phyloP scores from a whole-genome alignment of 2,113 vertebrate genomes.

The Saguinus imperator region DNA sequence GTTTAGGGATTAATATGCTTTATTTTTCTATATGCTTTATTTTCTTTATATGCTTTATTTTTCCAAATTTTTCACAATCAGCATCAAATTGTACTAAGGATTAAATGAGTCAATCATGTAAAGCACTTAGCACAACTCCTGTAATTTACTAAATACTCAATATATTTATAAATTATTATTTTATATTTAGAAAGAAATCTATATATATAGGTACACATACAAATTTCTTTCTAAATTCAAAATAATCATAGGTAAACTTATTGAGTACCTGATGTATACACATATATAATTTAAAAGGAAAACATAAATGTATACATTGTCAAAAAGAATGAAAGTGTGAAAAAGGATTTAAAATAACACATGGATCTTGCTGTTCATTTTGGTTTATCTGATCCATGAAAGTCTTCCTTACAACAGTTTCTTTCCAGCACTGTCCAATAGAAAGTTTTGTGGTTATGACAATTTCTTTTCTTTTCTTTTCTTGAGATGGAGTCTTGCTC shows the following conservation, averaged over 20 bases:
- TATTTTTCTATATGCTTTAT: background rate
- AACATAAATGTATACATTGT: background rate
- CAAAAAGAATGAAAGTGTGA: conserved; percentile 13
- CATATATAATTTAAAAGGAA: background rate
- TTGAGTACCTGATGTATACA: background rate
- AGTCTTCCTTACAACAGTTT: background rate
- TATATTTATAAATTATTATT: background rate
- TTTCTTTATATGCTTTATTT: background rate
- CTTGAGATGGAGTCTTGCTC: too few species aligned
- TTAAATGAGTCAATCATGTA: conserved; percentile 15
- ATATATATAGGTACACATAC: background rate
- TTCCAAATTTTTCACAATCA: conserved; percentile 3
- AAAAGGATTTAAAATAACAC: conserved; percentile 23
- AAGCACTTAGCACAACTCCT: background rate
- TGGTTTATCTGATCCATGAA: background rate
- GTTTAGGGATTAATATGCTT: background rate
- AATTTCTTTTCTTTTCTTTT: background rate
- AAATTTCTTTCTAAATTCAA: background rate
- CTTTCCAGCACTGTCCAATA: background rate
- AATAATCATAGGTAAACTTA: background rate
- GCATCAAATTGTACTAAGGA: background rate
- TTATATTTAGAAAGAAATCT: background rate
- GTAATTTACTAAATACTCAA: background rate
- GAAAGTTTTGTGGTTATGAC: background rate
- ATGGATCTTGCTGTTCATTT: background rate